phyloP scores from a whole-genome alignment of 2,888 invertebrate species.

The Brachyopa scutellaris region DNA sequence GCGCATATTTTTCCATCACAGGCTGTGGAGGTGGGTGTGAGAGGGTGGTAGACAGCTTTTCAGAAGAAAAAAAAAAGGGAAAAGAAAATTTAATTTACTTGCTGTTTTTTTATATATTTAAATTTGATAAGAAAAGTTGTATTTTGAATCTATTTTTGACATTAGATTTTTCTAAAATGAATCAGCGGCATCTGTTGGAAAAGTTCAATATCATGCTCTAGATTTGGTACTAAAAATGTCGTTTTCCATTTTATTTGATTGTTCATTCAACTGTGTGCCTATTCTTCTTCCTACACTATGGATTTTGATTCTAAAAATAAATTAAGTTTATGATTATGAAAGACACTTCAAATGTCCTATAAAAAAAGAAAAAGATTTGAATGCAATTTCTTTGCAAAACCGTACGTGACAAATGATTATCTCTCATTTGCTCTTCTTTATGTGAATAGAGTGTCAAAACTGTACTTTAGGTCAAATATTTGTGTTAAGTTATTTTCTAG shows the following conservation, averaged over 20 bases:
- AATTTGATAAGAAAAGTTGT: slow-evolving; percentile 14
- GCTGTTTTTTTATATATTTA: background rate
- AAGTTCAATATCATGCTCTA: slow-evolving; percentile 59
- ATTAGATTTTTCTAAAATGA: background rate
- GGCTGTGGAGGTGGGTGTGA: background rate
- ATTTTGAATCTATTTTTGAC: slow-evolving; percentile 15
- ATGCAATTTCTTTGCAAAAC: too few species aligned
- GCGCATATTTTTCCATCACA: slow-evolving; percentile 53
- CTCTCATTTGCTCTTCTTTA: too few species aligned
- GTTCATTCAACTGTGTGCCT: slow-evolving; percentile 4
- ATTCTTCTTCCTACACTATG: too few species aligned
- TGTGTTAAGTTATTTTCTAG: background rate
- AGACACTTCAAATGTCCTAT: too few species aligned
- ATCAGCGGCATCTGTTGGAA: slow-evolving; percentile 25
- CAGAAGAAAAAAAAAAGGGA: background rate
- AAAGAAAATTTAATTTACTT: background rate
- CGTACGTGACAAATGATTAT: too few species aligned
- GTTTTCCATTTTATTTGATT: slow-evolving; percentile 9
- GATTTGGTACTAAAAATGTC: slow-evolving; percentile 9
- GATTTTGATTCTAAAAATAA: background rate
- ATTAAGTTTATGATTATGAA: background rate
- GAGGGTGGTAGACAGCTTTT: slow-evolving; percentile 35
- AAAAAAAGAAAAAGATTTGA: too few species aligned
- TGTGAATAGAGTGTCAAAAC: too few species aligned
- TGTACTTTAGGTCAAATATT: too few species aligned